phyloP scores from a whole-genome alignment of 2,888 invertebrate species.

The Hedychridium roseum region DNA sequence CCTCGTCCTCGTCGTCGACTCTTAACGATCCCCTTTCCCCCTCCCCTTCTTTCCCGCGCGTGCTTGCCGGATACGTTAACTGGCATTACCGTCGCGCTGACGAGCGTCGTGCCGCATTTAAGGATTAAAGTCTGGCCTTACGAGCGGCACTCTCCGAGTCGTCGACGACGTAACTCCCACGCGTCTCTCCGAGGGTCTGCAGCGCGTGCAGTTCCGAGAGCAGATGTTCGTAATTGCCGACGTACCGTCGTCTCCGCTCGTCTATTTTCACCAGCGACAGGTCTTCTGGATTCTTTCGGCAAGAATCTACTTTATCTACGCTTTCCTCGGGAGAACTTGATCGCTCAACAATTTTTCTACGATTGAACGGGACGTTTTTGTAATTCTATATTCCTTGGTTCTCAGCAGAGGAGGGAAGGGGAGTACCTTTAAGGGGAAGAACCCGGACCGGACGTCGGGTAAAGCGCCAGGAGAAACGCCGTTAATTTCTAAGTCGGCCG shows the following conservation, averaged over 20 bases:
- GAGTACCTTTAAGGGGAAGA: not conserved
- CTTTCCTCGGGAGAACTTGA: too few species aligned
- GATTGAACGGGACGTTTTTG: too few species aligned
- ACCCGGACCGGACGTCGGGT: not conserved
- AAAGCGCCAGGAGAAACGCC: not conserved
- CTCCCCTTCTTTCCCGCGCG: too few species aligned
- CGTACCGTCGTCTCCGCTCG: constrained; percentile 3
- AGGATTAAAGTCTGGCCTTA: constrained; percentile 43
- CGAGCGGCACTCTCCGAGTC: constrained; percentile 36
- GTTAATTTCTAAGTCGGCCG: not conserved
- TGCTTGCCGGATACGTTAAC: constrained; percentile 37
- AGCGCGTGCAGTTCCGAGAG: constrained; percentile 33
- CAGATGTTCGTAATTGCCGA: constrained; percentile 46
- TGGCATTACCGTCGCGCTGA: constrained; percentile 31
- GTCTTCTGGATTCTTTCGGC: too few species aligned
- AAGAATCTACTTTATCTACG: too few species aligned
- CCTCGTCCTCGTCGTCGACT: too few species aligned
- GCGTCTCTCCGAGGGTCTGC: too few species aligned
- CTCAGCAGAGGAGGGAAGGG: not conserved
- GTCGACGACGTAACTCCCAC: constrained; percentile 27
- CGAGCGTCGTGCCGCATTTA: constrained; percentile 34
- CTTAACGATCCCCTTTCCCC: too few species aligned
- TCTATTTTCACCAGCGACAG: not conserved
- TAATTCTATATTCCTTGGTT: too few species aligned
- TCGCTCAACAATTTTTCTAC: too few species aligned